Evolutionary conservation across 2,113 vertebrate genomes (phyloP), one percentile per base, ranked within the genome.

Genomic region (Rhizomys pruinosus): DNA sequence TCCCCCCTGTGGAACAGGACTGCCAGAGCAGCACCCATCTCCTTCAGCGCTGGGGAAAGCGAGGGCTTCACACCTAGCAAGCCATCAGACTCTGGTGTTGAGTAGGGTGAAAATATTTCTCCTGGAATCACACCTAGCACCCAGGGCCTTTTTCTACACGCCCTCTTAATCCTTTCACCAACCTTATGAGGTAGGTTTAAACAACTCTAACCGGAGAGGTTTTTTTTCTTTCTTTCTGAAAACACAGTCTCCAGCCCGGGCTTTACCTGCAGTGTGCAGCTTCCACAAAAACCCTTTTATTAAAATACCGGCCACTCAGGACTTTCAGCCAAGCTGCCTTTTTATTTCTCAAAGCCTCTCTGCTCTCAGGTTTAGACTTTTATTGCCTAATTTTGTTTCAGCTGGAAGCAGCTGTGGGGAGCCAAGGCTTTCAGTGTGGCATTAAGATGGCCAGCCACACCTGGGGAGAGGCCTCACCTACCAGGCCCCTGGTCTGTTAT

Each of bases 241-340:
- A 73, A 59, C 39, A 17, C 12, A 1, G 27, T 32, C 72, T 47
- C 10, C 25, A 61, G 87, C 68, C 85, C 59, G 20, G 25, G 72
- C 81, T 74, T 77, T 74, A 57, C 88, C 85, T 89, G 85, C 20
- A 34, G 66, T 71, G 79, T n/a, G n/a, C 3, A 42, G 34, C 52
- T 76, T 78, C 1, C 7, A 97, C 94, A 95, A 97, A 92, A 79
- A 42, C 17, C 90, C 90, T 82, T 96, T 94, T 96, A 81, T 97
- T 91, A 69, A 88, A 71, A 96, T 87, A 94, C 89, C 39, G 95
- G 90, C 32, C 94, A 87, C 72, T 78, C 19, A 2, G 59, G 57
- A 23, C 69, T 93, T 59, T 34, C 57, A 61, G 90, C 93, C 95
- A 85, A 94, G 55, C 32, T 66, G 34, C 84, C 93, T 91, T 95